Evolutionary conservation across 2,888 invertebrate species (phyloP).

Genomic region (Ophion costatus): DNA sequence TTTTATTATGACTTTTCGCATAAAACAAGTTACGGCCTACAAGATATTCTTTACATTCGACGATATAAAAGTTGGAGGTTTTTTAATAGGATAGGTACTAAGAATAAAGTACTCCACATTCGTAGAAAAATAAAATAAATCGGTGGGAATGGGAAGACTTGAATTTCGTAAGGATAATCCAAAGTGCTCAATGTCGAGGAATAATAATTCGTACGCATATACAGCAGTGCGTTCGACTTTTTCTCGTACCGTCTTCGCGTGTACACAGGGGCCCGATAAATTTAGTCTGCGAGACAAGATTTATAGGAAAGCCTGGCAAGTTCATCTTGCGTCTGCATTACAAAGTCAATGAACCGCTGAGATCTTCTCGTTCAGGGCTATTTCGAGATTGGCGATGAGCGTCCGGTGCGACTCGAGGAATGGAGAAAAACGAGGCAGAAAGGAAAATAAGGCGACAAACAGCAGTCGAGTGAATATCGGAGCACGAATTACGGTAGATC

Average conservation of each 20-base stretch:
- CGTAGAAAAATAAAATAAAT: not conserved
- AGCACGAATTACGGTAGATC: not conserved
- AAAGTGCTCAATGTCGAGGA: not conserved
- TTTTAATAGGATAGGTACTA: no score
- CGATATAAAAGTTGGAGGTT: no score
- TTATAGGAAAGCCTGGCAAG: slow-evolving; percentile 25
- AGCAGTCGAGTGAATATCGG: not conserved
- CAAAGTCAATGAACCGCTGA: slow-evolving; percentile 49
- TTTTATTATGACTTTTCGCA: not conserved
- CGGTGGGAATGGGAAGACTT: not conserved
- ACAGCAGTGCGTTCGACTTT: not conserved
- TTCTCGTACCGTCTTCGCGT: not conserved
- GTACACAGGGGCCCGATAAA: slow-evolving; percentile 16
- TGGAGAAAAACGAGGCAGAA: slow-evolving; percentile 7
- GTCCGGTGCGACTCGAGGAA: not conserved
- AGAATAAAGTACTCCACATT: not conserved
- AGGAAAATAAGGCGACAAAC: not conserved
- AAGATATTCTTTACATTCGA: no score
- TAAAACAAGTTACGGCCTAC: no score
- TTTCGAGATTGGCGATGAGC: slow-evolving; percentile 34
- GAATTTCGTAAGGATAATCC: not conserved
- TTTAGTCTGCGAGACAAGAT: slow-evolving; percentile 45
- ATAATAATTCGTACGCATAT: not conserved
- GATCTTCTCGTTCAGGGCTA: slow-evolving; percentile 26
- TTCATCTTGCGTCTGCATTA: slow-evolving; percentile 24